Conservation (phyloP, 2,797 vertebrate species). For the Anas capensis region DNA sequence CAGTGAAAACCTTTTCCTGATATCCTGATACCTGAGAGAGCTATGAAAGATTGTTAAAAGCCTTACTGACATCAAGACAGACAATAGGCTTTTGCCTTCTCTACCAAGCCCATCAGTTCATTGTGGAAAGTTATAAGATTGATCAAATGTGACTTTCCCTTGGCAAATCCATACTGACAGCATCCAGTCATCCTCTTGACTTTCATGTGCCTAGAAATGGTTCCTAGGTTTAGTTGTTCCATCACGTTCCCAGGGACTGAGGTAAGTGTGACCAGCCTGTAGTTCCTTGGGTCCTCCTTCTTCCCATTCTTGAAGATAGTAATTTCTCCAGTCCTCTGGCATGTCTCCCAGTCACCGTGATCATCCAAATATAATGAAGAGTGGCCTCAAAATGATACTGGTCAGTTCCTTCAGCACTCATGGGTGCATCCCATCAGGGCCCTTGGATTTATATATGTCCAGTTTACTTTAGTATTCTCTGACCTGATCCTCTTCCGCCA, state of each 20-base stretch:
- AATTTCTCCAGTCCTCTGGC: not conserved
- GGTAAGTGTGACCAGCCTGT: not conserved
- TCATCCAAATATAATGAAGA: not conserved
- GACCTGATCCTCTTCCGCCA: not conserved
- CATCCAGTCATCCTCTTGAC: not conserved
- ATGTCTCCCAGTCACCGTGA: not conserved
- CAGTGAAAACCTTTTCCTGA: too few relatives aligned
- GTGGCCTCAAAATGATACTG: not conserved
- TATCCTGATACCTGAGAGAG: not conserved
- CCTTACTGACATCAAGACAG: not conserved
- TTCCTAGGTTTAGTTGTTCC: not conserved
- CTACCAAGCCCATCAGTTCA: not conserved
- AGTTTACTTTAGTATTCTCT: not conserved
- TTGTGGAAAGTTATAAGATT: not conserved
- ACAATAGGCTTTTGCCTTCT: not conserved
- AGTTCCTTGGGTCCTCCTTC: too few relatives aligned
- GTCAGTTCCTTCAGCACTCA: too few relatives aligned
- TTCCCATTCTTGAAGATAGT: too few relatives aligned
- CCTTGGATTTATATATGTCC: not conserved
- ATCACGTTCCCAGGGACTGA: not conserved
- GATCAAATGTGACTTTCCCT: not conserved
- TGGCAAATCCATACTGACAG: not conserved
- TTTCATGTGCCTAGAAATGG: not conserved
- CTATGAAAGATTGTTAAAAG: not conserved
- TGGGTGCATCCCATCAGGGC: not conserved